These are phyloP conservation scores for Fulica atra DNA, from an alignment of 2,113 vertebrate genomes.

Conservation along the genomic window DNA sequence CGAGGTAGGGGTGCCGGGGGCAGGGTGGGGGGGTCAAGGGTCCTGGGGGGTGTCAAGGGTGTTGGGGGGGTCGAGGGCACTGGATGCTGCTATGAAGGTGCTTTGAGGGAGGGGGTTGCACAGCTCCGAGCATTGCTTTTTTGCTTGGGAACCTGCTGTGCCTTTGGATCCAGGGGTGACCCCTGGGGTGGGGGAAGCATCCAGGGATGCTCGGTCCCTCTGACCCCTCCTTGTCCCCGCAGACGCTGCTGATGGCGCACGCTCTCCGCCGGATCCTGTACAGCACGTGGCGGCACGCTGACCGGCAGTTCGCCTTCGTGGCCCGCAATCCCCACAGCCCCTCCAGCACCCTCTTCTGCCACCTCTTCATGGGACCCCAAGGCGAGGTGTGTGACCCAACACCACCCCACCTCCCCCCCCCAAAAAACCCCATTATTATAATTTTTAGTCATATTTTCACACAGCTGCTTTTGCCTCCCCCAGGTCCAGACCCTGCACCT, in stretches of 20 bases:
- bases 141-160: neutral
- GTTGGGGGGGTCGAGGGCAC: no score
- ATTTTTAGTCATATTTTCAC: neutral
- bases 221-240: neutral
- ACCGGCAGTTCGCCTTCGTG: constrained; percentile 90
- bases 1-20: constrained; percentile 70
- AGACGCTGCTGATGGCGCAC: constrained; percentile 94
- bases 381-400: constrained; percentile 62
- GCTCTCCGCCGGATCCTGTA: constrained; percentile 87
- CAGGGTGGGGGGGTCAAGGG: no score
- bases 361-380: constrained; percentile 85
- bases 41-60: neutral
- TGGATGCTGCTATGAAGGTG: neutral
- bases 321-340: constrained; percentile 87
- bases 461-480: neutral
- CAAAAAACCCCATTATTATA: rapidly evolving
- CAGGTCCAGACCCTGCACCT: constrained; percentile 91
- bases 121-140: neutral
- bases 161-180: neutral
- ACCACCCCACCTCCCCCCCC: neutral
- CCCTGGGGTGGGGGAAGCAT: no score
- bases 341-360: constrained; percentile 86
- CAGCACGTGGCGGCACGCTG: constrained; percentile 78
- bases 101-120: neutral
- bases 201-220: neutral